Percentiles rank a stretch among this genome's conserved stretches.
phyloP scores from a whole-genome alignment of 2,797 vertebrate species.

The Sebastes minor region DNA sequence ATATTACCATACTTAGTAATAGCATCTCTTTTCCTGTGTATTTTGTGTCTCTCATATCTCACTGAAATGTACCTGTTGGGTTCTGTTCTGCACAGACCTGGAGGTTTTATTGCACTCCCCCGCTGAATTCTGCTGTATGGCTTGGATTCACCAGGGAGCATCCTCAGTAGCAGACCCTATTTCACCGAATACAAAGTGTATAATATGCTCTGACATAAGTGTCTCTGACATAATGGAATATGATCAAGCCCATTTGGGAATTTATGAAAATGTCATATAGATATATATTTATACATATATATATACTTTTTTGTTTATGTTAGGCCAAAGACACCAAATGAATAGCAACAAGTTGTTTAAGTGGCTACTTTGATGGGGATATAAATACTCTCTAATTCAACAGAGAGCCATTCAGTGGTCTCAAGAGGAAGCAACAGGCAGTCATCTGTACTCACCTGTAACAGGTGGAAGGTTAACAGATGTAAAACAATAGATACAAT shows the following conservation, averaged over 20 bases:
- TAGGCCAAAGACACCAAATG: no score
- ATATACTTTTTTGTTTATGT: no score
- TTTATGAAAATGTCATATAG: background rate
- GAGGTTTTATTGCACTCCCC: background rate
- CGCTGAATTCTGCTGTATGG: background rate
- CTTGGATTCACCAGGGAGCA: background rate
- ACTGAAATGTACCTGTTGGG: slow-evolving; percentile 3
- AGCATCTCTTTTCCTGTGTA: background rate
- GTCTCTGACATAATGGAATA: background rate
- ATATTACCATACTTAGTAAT: background rate
- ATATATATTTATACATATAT: no score
- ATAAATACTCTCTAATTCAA: background rate
- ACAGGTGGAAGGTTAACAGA: slow-evolving; percentile 23
- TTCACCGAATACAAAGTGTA: slow-evolving; percentile 1
- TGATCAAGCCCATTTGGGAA: background rate
- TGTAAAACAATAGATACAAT: slow-evolving; percentile 34
- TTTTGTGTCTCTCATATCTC: background rate
- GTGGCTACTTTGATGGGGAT: background rate
- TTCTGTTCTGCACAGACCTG: background rate
- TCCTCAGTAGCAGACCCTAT: background rate
- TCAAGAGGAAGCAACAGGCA: background rate
- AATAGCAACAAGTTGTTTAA: background rate
- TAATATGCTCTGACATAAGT: background rate
- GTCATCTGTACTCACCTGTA: background rate
- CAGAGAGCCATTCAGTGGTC: background rate